Conservation (phyloP, 2,797 vertebrate genomes). For the Rousettus madagascariensis region DNA sequence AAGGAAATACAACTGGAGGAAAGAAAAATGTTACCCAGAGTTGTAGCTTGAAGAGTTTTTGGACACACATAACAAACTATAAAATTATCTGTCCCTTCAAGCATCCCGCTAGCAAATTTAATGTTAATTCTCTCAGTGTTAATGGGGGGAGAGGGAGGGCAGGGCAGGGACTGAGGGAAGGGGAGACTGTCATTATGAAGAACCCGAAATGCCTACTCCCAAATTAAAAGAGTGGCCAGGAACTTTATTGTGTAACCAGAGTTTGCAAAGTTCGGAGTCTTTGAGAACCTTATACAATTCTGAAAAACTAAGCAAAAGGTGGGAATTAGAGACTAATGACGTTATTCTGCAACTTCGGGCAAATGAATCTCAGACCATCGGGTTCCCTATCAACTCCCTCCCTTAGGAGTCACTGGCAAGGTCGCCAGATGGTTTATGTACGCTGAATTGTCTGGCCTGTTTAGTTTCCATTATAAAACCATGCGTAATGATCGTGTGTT, state of each 20-base stretch:
- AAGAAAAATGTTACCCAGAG: conserved; percentile 6
- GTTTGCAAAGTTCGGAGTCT: not conserved
- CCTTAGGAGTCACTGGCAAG: conserved; percentile 22
- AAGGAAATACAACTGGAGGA: not conserved
- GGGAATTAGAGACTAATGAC: conserved; percentile 14
- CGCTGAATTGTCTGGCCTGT: not conserved
- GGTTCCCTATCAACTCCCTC: conserved; percentile 51
- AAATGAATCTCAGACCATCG: conserved; percentile 39
- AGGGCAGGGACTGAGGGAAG: not conserved
- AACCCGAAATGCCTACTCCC: not conserved
- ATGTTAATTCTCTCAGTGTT: not conserved
- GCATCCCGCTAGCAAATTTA: not conserved
- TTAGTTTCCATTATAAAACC: conserved; percentile 58
- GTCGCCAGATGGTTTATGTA: conserved; percentile 56
- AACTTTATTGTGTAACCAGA: not conserved
- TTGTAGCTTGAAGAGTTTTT: conserved; percentile 11
- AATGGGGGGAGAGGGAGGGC: not conserved
- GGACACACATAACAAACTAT: not conserved
- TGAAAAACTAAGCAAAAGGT: conserved; percentile 18
- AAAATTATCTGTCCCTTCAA: not conserved
- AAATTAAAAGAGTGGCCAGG: not conserved
- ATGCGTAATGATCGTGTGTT: not conserved
- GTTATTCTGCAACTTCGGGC: conserved; percentile 23
- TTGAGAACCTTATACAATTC: not conserved
- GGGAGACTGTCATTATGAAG: not conserved